Evolutionary conservation across 1,140 invertebrate genomes (phyloP).

Genomic region (Heterodera schachtii): DNA sequence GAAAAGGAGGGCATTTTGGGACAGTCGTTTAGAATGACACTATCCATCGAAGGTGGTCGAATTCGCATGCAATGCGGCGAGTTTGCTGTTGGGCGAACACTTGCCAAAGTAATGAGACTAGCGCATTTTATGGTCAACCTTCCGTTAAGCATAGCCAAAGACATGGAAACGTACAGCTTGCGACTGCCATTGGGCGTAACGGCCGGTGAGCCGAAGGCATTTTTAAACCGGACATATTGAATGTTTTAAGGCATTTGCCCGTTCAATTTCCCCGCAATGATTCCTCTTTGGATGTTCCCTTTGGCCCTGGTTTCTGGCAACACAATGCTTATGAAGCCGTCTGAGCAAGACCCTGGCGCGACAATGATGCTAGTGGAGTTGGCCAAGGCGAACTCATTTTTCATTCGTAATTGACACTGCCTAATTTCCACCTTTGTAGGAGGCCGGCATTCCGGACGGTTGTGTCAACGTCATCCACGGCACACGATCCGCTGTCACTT

Average conservation of each 20-base stretch:
- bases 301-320: slow-evolving; percentile 82
- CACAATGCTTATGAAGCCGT: slow-evolving; percentile 79
- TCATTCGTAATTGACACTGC: not conserved
- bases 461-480: slow-evolving; percentile 95
- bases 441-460: slow-evolving; percentile 88
- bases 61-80: slow-evolving; percentile 88
- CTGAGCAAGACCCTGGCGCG: slow-evolving; percentile 94
- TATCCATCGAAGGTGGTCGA: slow-evolving; percentile 84
- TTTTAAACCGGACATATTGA: not conserved
- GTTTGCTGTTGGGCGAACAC: slow-evolving; percentile 86
- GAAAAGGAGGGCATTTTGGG: slow-evolving; percentile 62
- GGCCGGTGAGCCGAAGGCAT: slow-evolving; percentile 77
- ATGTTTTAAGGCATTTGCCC: slow-evolving; percentile 62
- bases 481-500: slow-evolving; percentile 87
- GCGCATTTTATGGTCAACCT: slow-evolving; percentile 68
- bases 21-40: not conserved
- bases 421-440: slow-evolving; percentile 64
- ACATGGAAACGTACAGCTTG: slow-evolving; percentile 75
- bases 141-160: slow-evolving; percentile 75
- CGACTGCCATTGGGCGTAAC: slow-evolving; percentile 85
- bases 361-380: slow-evolving; percentile 90
- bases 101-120: slow-evolving; percentile 78
- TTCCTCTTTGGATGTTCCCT: slow-evolving; percentile 98
- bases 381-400: slow-evolving; percentile 50
- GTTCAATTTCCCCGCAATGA: slow-evolving; percentile 86